Conservation (phyloP, 2,888 invertebrate genomes). For the Steinernema scapterisci region DNA sequence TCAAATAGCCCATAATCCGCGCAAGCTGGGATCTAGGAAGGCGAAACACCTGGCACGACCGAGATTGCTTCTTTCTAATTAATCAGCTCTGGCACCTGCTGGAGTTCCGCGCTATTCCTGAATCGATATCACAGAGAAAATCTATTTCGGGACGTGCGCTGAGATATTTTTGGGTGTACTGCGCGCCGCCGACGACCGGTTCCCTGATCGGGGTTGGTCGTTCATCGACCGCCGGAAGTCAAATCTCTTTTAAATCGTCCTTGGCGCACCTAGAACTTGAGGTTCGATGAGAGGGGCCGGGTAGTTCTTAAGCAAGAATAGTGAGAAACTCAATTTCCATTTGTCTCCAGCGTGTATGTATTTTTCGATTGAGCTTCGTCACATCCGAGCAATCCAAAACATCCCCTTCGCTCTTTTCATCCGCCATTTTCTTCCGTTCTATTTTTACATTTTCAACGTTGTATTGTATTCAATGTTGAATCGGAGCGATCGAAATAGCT, state of each 20-base stretch:
- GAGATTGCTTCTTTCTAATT: background rate
- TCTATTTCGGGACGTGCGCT: background rate
- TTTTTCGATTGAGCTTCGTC: background rate
- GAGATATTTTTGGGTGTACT: background rate
- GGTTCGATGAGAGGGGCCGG: too few relatives aligned
- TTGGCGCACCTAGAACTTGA: too few relatives aligned
- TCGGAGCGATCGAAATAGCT: conserved; percentile 12
- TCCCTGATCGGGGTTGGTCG: background rate
- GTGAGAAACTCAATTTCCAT: too few relatives aligned
- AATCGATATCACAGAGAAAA: background rate
- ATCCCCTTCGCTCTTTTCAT: background rate
- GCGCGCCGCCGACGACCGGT: background rate
- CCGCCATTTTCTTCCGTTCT: background rate
- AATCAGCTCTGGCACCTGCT: background rate
- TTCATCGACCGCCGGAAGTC: conserved; percentile 8
- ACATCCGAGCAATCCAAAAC: background rate
- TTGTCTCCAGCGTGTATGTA: too few relatives aligned
- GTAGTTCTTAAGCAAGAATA: too few relatives aligned
- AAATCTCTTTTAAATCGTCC: background rate
- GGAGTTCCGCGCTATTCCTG: background rate
- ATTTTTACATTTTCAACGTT: conserved; percentile 5
- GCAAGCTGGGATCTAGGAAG: background rate
- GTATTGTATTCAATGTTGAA: background rate
- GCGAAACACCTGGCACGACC: background rate
- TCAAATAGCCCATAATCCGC: background rate